These are phyloP conservation scores for Pegea sp. DNA, from an alignment of 23 tunicate genomes.

Conservation along the genomic window DNA sequence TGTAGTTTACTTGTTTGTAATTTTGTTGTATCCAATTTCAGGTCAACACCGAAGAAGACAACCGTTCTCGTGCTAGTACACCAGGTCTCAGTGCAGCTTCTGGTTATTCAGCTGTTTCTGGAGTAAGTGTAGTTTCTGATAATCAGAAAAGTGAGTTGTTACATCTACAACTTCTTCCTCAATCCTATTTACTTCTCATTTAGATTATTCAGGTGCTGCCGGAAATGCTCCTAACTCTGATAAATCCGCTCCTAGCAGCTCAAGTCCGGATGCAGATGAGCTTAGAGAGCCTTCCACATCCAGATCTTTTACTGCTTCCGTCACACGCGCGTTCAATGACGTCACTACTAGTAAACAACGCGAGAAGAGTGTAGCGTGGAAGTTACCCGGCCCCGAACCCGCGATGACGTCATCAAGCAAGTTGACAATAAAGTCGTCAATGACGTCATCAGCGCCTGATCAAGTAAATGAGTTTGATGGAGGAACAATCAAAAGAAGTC, in stretches of 20 bases:
- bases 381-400: too few species aligned
- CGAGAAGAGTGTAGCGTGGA: slow-evolving; percentile 15
- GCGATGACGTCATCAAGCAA: too few species aligned
- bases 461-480: slow-evolving; percentile 8
- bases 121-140: slow-evolving; percentile 48
- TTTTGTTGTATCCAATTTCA: too few species aligned
- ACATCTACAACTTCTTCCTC: not conserved
- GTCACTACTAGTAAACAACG: not conserved
- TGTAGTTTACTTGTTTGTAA: too few species aligned
- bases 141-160: too few species aligned
- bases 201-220: not conserved
- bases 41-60: too few species aligned
- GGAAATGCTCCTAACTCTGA: too few species aligned
- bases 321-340: not conserved
- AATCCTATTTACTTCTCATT: not conserved
- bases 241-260: slow-evolving; percentile 43
- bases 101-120: slow-evolving; percentile 75
- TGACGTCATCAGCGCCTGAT: not conserved
- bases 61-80: slow-evolving; percentile 87
- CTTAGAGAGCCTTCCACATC: too few species aligned
- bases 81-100: slow-evolving; percentile 89
- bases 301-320: too few species aligned
- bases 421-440: too few species aligned
- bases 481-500: slow-evolving; percentile 67
- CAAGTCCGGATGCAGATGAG: slow-evolving; percentile 76